A percentile compares a stretch with the other conserved stretches of the same genome.
Conservation (phyloP, 53 echinoderm and acorn worm genomes). For the Arbacia lixula region DNA sequence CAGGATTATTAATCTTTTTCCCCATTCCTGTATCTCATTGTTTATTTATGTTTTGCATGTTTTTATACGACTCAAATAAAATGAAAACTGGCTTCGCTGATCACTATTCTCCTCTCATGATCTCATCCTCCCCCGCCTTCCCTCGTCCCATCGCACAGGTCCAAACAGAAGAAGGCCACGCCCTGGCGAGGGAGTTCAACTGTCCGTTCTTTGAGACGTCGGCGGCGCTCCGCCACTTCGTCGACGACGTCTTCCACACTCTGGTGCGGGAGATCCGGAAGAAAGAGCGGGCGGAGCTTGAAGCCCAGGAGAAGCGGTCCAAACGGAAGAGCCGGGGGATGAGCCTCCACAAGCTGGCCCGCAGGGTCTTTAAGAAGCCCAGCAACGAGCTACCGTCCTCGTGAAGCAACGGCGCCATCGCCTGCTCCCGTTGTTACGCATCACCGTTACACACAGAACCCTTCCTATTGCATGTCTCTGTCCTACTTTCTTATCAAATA, state of each 20-base stretch:
- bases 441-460: no score
- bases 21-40: no score
- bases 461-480: no score
- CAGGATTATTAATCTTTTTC: no score
- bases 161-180: conserved; percentile 90
- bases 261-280: conserved; percentile 94
- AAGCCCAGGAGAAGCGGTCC: conserved; percentile 87
- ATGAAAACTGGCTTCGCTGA: not conserved
- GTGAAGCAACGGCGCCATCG: no score
- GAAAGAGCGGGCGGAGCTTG: conserved; percentile 91
- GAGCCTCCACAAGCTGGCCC: conserved; percentile 82
- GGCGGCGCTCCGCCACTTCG: conserved; percentile 95
- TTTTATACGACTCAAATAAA: no score
- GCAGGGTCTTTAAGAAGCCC: conserved; percentile 85
- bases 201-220: conserved; percentile 99
- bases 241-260: conserved; percentile 99
- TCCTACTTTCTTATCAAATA: no score
- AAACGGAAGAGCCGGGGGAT: conserved; percentile 81
- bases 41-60: no score
- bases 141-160: conserved; percentile 74
- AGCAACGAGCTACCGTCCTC: conserved; percentile 73
- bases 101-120: no score
- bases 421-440: no score
- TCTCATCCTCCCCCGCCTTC: no score
- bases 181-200: conserved; percentile 89